Evolutionary conservation across 2,113 vertebrate genomes (phyloP).

Genomic region (Neolamprologus brichardi): DNA sequence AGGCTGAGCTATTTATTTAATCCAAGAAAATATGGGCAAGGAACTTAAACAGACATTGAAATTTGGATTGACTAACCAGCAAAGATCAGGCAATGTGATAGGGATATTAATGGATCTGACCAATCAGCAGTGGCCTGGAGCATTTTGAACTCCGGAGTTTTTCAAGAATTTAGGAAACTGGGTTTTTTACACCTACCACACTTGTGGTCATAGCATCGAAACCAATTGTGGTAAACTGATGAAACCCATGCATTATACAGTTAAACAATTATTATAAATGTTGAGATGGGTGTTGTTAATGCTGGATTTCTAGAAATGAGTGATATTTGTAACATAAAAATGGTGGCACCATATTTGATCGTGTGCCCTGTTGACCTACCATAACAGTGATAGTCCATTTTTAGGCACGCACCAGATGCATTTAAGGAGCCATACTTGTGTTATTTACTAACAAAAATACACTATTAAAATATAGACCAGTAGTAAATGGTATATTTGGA

Average conservation of each 20-base stretch:
- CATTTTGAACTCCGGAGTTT: neutral
- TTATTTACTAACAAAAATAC: neutral
- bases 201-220: neutral
- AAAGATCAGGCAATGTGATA: neutral
- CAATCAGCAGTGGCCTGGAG: neutral
- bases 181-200: neutral
- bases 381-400: neutral
- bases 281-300: neutral
- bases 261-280: neutral
- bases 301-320: neutral
- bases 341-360: neutral
- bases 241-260: neutral
- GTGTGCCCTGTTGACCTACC: neutral
- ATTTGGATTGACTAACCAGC: neutral
- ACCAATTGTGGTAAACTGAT: neutral
- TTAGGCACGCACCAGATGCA: neutral
- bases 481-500: neutral
- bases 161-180: neutral
- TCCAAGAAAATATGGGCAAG: neutral
- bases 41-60: neutral
- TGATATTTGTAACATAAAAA: neutral
- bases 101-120: neutral
- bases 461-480: neutral
- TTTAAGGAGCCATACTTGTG: neutral
- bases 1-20: neutral